Evolutionary conservation across 2,888 invertebrate genomes (phyloP), one percentile per base, ranked within the genome.

Genomic region (Ligdia adustata): DNA sequence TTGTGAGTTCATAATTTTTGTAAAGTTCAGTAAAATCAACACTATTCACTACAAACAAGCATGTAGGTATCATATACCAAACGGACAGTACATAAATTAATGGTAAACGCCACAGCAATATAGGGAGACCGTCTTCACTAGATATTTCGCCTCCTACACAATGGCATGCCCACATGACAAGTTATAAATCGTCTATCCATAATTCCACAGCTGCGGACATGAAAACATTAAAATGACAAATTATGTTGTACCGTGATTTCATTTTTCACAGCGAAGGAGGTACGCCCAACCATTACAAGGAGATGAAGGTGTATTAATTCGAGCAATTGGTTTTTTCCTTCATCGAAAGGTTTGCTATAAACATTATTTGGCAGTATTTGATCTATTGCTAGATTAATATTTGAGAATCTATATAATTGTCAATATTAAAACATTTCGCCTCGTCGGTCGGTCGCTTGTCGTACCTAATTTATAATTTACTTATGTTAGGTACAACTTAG

Each of bases 141-240:
- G 69, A 75, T 64, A 69, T 73, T 72, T 64, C 48, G 64, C 67
- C 60, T 59, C 58, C 61, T 66, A 55, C 67, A 75, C 70, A 75
- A 74, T 65, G 67, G 66, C 51, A 45, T 44, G 51, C 41, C 46
- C 51, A 68, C 71, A 74, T 77, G 76, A 75, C 77, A 67, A 60
- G 65, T 76, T 74, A 79, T 77, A 80, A 79, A 80, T 79, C 66
- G 72, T 76, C 70, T 73, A 76, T 75, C 72, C 73, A 76, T 79
- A 78, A 70, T 73, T 64, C 64, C 55, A 54, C 65, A 65, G 70
- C 62, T 69, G 78, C 67, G 69, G 75, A 79, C 79, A 75, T 65
- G 74, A 75, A 75, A 75, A 75, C 80, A 82, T 84, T 81, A 82
- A 80, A 83, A 84, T 84, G 82, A 83, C 82, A 82, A 82, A 83